Evolutionary conservation across 2,888 invertebrate genomes (phyloP).

Genomic region (Ormyrus rosae): DNA sequence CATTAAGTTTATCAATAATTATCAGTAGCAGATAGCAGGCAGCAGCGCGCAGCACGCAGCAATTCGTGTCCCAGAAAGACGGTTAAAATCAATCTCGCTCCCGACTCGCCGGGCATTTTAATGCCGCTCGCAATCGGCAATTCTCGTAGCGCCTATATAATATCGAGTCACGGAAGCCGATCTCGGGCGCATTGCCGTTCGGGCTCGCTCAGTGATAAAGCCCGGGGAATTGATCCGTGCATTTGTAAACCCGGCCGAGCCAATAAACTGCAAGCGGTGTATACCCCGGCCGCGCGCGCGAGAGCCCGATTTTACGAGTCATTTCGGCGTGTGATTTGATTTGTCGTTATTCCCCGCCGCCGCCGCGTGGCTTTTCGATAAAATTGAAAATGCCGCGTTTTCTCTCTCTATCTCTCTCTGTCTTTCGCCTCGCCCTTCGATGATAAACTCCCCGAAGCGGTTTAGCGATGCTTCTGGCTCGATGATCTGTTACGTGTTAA

Average conservation of each 20-base stretch:
- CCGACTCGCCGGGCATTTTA: background rate
- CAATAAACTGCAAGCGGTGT: slow-evolving; percentile 49
- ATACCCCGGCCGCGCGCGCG: slow-evolving; percentile 31
- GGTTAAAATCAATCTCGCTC: slow-evolving; percentile 30
- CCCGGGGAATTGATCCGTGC: slow-evolving; percentile 65
- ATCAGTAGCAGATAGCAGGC: too few species aligned
- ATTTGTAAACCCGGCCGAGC: slow-evolving; percentile 64
- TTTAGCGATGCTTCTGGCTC: background rate
- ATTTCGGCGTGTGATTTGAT: slow-evolving; percentile 65
- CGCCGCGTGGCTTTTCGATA: background rate
- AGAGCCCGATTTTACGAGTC: slow-evolving; percentile 64
- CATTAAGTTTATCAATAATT: too few species aligned
- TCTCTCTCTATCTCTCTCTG: background rate
- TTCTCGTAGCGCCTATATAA: slow-evolving; percentile 21
- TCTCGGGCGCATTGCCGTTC: slow-evolving; percentile 22
- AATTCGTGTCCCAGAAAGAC: background rate
- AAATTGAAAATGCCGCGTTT: slow-evolving; percentile 30
- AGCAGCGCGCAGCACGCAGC: background rate
- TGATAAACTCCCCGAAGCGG: slow-evolving; percentile 13
- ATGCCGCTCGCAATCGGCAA: background rate
- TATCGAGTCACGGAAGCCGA: slow-evolving; percentile 34
- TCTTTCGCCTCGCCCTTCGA: background rate
- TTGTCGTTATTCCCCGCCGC: slow-evolving; percentile 58
- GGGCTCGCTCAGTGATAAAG: slow-evolving; percentile 62
- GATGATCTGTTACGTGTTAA: background rate